phyloP scores from a whole-genome alignment of 1,140 invertebrate species.

The Mycetomoellerius zeteki region DNA sequence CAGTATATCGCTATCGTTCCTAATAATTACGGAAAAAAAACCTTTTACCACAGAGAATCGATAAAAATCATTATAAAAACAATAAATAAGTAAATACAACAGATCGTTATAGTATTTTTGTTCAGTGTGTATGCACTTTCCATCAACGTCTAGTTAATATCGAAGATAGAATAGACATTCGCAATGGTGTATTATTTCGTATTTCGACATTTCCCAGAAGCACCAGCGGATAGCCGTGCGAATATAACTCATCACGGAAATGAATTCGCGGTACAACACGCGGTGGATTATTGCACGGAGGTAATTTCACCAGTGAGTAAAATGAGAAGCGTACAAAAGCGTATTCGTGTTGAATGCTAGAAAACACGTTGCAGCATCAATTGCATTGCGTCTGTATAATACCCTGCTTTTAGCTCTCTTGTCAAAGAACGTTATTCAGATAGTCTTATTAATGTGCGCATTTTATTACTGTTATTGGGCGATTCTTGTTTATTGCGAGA shows the following conservation, averaged over 20 bases:
- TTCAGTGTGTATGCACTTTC: background rate
- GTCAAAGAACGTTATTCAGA: slow-evolving; percentile 50
- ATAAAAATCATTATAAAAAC: slow-evolving; percentile 16
- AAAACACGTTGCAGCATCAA: slow-evolving; percentile 24
- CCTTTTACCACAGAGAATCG: background rate
- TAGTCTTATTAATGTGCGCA: slow-evolving; percentile 32
- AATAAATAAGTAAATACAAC: background rate
- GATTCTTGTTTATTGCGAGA: slow-evolving; percentile 36
- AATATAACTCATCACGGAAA: slow-evolving; percentile 48
- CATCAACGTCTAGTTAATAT: background rate
- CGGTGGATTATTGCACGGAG: slow-evolving; percentile 33
- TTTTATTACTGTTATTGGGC: slow-evolving; percentile 25
- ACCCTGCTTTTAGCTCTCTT: slow-evolving; percentile 30
- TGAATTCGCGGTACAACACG: slow-evolving; percentile 39
- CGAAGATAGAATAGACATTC: background rate
- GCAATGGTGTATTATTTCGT: background rate
- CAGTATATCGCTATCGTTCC: background rate
- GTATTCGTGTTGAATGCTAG: slow-evolving; percentile 17
- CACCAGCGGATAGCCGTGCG: background rate
- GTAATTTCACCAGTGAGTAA: slow-evolving; percentile 49
- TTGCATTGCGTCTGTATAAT: slow-evolving; percentile 19
- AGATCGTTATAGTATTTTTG: background rate
- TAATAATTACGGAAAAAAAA: background rate
- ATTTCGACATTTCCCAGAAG: slow-evolving; percentile 41
- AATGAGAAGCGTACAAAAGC: slow-evolving; percentile 44